Evolutionary conservation across 2,888 invertebrate genomes (phyloP).

Genomic region (Heterodera filipjevi): DNA sequence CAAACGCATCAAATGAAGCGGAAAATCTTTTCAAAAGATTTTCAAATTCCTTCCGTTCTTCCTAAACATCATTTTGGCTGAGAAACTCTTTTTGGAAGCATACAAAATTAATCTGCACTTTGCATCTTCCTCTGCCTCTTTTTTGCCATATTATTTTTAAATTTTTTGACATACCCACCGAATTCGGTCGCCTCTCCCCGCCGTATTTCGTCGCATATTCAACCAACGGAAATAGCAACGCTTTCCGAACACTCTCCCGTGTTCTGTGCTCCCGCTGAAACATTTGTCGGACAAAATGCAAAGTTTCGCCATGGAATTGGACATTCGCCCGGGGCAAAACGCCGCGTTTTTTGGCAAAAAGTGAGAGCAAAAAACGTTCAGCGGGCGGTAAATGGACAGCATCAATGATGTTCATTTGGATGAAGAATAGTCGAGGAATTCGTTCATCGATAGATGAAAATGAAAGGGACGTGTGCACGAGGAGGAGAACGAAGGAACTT

Average conservation of each 20-base stretch:
- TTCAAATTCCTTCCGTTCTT: conserved; percentile 16
- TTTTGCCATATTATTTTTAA: neutral
- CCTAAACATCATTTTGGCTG: conserved; percentile 23
- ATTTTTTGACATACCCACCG: neutral
- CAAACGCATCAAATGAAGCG: neutral
- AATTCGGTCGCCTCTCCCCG: neutral
- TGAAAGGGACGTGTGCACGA: conserved; percentile 17
- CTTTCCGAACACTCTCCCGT: neutral
- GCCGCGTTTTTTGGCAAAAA: neutral
- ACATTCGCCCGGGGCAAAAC: conserved; percentile 2
- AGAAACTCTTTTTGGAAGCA: neutral
- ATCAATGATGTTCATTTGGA: neutral
- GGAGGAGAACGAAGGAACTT: neutral
- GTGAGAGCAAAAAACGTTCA: conserved; percentile 3
- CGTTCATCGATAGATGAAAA: conserved; percentile 18
- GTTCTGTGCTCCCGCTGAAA: conserved; percentile 3
- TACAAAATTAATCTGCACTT: neutral
- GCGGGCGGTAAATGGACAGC: neutral
- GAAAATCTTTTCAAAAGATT: conserved; percentile 1
- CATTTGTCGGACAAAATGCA: neutral
- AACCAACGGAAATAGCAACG: conserved; percentile 13
- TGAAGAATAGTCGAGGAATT: conserved; percentile 5
- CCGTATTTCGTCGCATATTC: neutral
- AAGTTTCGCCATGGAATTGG: neutral
- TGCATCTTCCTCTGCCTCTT: neutral